These are phyloP conservation scores for Pempheris klunzingeri DNA, from an alignment of 2,797 vertebrate genomes.

Conservation along the genomic window DNA sequence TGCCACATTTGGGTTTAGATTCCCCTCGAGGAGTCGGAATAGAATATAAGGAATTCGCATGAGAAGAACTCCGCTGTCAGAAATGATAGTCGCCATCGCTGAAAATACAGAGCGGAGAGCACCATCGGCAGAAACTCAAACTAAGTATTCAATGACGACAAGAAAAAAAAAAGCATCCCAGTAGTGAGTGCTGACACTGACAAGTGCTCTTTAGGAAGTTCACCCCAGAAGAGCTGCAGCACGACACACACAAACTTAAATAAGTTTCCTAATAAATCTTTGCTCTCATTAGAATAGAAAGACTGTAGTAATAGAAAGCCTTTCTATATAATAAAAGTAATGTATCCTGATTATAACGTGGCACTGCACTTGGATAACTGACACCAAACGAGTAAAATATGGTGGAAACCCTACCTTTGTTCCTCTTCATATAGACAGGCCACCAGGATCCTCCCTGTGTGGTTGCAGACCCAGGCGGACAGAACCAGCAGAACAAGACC, in stretches of 20 bases:
- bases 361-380: not conserved
- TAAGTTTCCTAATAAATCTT: not conserved
- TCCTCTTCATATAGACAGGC: constrained; percentile 86
- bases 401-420: constrained; percentile 62
- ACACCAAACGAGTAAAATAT: not conserved
- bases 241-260: not conserved
- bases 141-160: not conserved
- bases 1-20: not conserved
- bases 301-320: not conserved
- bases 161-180: not conserved
- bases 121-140: constrained; percentile 3
- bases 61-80: not conserved
- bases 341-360: not conserved
- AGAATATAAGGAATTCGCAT: constrained; percentile 12
- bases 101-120: constrained; percentile 1
- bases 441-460: constrained; percentile 88
- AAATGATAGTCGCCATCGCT: constrained; percentile 3
- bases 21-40: constrained; percentile 3
- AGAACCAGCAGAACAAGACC: constrained; percentile 85
- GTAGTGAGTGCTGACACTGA: not conserved
- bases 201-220: not conserved
- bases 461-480: constrained; percentile 85
- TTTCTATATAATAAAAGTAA: not conserved
- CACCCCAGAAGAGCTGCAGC: not conserved
- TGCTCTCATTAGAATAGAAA: constrained; percentile 1